Evolutionary conservation across 2,888 invertebrate species (phyloP).

Genomic region (Nezara viridula): DNA sequence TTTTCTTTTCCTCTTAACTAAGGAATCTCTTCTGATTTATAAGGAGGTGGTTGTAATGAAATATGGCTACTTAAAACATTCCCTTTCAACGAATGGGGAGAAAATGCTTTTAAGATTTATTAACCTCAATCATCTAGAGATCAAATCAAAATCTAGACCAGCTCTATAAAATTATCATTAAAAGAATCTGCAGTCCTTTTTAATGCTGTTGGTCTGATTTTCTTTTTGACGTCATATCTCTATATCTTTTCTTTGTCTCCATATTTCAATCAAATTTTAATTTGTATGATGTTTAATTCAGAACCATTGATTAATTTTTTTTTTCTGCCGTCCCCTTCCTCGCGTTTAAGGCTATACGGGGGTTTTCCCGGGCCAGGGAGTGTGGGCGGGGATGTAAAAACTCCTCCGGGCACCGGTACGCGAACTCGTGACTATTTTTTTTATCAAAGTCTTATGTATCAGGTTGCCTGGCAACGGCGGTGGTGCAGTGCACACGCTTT

Average conservation of each 20-base stretch:
- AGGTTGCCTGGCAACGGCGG: no score
- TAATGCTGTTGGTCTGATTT: not conserved
- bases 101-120: constrained; percentile 19
- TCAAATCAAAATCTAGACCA: not conserved
- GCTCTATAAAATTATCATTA: not conserved
- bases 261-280: not conserved
- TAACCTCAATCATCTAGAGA: not conserved
- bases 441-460: no score
- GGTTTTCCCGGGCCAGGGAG: no score
- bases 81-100: constrained; percentile 12
- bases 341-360: no score
- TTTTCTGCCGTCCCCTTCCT: no score
- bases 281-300: no score
- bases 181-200: not conserved
- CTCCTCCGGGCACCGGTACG: no score
- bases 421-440: no score
- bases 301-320: no score
- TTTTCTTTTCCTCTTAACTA: constrained; percentile 1
- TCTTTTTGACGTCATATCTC: not conserved
- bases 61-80: constrained; percentile 28
- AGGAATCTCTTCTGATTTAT: constrained; percentile 24
- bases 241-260: not conserved
- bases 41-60: not conserved
- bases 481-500: no score
- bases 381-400: no score